Conservation (phyloP, 2,113 vertebrate genomes). For the Calcarius ornatus region DNA sequence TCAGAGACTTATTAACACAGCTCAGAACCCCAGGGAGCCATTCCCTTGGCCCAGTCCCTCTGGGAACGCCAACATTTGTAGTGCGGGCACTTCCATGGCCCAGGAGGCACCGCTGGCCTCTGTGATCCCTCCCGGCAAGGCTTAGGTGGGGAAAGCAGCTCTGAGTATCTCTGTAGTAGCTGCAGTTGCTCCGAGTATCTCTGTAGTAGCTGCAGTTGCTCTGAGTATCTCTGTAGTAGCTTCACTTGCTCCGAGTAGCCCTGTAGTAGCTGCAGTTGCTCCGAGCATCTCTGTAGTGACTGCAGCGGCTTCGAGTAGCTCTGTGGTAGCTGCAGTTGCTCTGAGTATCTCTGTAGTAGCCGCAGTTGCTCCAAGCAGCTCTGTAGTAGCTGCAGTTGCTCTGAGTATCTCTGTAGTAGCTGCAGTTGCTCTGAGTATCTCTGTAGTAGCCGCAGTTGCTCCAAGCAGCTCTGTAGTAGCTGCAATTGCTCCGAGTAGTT, state of each 20-base stretch:
- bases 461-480: too few species aligned
- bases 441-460: neutral
- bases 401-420: rapidly evolving
- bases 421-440: neutral
- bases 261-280: neutral
- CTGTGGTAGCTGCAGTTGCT: too few species aligned
- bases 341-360: neutral
- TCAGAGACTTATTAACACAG: neutral
- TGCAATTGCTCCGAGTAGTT: too few species aligned
- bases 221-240: too few species aligned
- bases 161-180: rapidly evolving
- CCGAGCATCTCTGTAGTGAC: rapidly evolving
- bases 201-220: too few species aligned
- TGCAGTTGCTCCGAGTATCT: too few species aligned
- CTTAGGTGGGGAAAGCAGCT: neutral
- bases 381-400: too few species aligned
- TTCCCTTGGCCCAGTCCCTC: neutral
- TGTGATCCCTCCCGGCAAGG: neutral
- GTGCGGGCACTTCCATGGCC: rapidly evolving
- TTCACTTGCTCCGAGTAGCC: too few species aligned
- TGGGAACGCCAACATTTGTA: neutral
- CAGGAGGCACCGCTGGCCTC: neutral
- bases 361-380: too few species aligned
- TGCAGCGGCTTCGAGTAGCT: too few species aligned
- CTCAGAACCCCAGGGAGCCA: neutral